Evolutionary conservation across 1,140 invertebrate genomes (phyloP).

Genomic region (Saxidomus purpurata): DNA sequence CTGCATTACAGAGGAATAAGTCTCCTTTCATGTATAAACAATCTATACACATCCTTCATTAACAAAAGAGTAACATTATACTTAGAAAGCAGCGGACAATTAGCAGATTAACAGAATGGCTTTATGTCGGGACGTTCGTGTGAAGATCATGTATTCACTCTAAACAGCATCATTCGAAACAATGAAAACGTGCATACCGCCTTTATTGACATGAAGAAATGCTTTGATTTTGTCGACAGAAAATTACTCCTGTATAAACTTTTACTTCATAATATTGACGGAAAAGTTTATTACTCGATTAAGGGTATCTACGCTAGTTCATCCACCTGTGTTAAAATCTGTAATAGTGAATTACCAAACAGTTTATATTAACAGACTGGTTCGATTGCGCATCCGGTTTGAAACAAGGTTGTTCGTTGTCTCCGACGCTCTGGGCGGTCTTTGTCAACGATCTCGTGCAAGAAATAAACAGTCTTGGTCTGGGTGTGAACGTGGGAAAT

Average conservation of each 20-base stretch:
- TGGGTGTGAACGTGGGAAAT: no score
- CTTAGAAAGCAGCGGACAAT: slow-evolving; percentile 46
- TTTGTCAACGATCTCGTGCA: slow-evolving; percentile 71
- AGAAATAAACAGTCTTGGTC: no score
- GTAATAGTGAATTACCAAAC: background rate
- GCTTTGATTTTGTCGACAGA: slow-evolving; percentile 53
- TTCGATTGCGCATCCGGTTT: slow-evolving; percentile 58
- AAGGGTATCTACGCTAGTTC: slow-evolving; percentile 47
- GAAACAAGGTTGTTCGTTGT: slow-evolving; percentile 61
- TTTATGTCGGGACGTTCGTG: slow-evolving; percentile 54
- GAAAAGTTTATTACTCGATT: slow-evolving; percentile 57
- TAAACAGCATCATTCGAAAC: no score
- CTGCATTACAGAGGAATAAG: no score
- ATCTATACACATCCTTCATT: slow-evolving; percentile 62
- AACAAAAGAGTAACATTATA: slow-evolving; percentile 59
- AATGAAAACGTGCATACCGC: no score
- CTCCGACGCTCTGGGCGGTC: slow-evolving; percentile 56
- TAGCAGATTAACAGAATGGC: slow-evolving; percentile 69
- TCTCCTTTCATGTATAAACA: no score
- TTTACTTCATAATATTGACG: no score
- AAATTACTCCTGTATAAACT: slow-evolving; percentile 56
- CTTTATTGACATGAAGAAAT: slow-evolving; percentile 50
- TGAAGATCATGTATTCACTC: no score
- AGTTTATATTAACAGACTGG: slow-evolving; percentile 36
- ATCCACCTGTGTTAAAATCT: slow-evolving; percentile 38